Base-by-base conservation (phyloP, 2,113 vertebrate genomes). In the Neoarius graeffei region DNA sequence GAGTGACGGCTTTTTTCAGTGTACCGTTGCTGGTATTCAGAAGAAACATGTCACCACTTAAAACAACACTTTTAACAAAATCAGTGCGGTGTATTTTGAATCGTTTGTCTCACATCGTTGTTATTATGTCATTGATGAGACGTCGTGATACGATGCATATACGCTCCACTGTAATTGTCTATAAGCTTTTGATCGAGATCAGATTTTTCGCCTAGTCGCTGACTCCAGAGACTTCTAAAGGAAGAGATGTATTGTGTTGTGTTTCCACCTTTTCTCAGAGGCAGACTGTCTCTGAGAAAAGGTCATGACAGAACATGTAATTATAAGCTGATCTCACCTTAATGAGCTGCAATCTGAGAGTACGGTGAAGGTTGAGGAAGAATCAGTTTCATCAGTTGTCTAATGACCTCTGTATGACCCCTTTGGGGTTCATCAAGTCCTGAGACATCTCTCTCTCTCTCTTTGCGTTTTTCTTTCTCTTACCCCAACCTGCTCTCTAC, bases 371-470 rank as follows among this genome's bases (percentile, higher is more conserved):
- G 30, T 59, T 13, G 35, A 86, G 73, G 66, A 52, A 54, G 67
- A 80, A 81, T 82, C 89, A 79, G 25, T 73, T 83, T 52, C 52
- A 77, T 85, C 9, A 35, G 67, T 91, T 20, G 64, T 57, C 93
- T 94, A 94, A 95, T 95, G 92, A 94, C 90, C 92, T 89, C 88
- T 90, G 88, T 92, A 76, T 71, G 54, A 87, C 59, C 74, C 42
- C 42, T 60, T 81, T 81, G 59, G 79, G 35, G 66, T 48, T 86
- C 48, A 52, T 52, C 35, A 25, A 27, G 35, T 27, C 54, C 10
- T 52, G 57, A 23, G 35, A 30, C 30, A 56, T 79, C 42, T 62
- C 5, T 50, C 52, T 56, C 67, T 23, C 23, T n/a, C 73, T 71
- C 11, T 30, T 25, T 73, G n/a, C 7, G 4, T 73, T 30, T 73